Conservation (phyloP, 2,797 vertebrate species). For the Falco rusticolus region DNA sequence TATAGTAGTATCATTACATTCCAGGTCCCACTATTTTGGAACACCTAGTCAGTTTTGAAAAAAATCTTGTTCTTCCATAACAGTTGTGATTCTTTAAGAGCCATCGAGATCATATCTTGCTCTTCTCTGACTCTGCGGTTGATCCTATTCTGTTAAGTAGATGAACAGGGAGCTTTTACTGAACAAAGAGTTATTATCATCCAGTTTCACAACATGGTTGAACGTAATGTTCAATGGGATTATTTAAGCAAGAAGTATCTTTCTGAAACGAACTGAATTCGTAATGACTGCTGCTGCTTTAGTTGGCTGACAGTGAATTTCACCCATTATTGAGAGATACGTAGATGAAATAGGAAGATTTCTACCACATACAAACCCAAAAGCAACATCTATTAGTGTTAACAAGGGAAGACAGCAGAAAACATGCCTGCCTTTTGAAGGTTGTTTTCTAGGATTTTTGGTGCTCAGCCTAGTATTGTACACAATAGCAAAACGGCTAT, state of each 20-base stretch:
- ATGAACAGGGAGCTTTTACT: background rate
- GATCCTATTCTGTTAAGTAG: background rate
- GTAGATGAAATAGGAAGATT: background rate
- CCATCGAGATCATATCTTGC: background rate
- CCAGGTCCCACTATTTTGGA: background rate
- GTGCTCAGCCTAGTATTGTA: background rate
- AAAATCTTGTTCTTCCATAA: background rate
- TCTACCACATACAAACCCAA: background rate
- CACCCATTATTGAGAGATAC: background rate
- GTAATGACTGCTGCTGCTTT: background rate
- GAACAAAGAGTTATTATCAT: background rate
- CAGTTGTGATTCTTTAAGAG: background rate
- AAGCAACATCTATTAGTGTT: background rate
- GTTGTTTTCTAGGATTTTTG: background rate
- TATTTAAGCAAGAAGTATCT: background rate
- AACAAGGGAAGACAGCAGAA: background rate
- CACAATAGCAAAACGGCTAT: background rate
- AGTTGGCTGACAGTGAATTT: background rate
- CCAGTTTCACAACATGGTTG: background rate
- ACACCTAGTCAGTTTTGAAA: background rate
- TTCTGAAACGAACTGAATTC: background rate
- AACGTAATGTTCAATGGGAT: background rate
- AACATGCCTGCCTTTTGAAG: background rate
- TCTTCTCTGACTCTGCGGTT: background rate
- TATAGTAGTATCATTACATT: background rate